phyloP scores from a whole-genome alignment of 2,888 invertebrate genomes.

The Dryococelus australis region DNA sequence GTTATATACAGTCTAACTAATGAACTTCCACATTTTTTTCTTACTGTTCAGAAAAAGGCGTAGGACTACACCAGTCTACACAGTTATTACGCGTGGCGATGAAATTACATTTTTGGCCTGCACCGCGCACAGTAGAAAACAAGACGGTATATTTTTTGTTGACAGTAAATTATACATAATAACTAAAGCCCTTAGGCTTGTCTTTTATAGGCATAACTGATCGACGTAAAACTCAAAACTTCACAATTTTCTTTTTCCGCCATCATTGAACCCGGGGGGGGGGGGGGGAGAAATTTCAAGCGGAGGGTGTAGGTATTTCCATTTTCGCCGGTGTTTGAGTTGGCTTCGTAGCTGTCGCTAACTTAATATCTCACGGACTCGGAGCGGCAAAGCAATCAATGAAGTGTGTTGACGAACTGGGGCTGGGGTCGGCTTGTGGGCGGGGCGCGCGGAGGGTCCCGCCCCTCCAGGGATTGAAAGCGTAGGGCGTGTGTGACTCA shows the following conservation, averaged over 20 bases:
- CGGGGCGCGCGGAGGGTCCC: not conserved
- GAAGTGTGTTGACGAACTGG: constrained; percentile 10
- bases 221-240: not conserved
- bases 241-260: not conserved
- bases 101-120: too few relatives aligned
- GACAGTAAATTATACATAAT: too few relatives aligned
- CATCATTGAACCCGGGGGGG: not conserved
- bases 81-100: too few relatives aligned
- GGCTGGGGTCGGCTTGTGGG: not conserved
- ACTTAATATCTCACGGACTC: not conserved
- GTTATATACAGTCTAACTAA: too few relatives aligned
- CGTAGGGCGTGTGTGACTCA: not conserved
- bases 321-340: not conserved
- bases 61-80: too few relatives aligned
- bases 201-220: not conserved
- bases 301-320: not conserved
- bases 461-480: not conserved
- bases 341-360: not conserved
- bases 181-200: too few relatives aligned
- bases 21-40: too few relatives aligned
- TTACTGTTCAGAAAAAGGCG: too few relatives aligned
- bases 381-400: constrained; percentile 10
- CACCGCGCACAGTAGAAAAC: too few relatives aligned
- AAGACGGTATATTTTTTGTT: too few relatives aligned
- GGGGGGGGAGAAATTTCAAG: not conserved